Base-by-base conservation (phyloP, 2,113 vertebrate species). In the Pleuronectes platessa region DNA sequence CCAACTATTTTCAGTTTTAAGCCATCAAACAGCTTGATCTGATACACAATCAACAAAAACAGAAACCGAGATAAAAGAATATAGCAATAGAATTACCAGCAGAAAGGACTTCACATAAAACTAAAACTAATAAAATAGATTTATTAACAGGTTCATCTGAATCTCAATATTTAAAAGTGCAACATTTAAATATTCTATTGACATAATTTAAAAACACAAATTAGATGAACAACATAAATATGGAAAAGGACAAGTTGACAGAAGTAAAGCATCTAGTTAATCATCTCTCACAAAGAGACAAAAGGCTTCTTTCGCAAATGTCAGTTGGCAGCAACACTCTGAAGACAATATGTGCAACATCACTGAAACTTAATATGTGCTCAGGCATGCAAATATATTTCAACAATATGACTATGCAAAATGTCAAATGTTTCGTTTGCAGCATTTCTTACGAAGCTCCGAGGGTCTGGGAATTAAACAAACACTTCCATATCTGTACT, bases 81-180 rank as follows among this genome's bases (percentile, higher is more conserved):
- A n/a, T 15, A 53, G n/a, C 18, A 53, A 49, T 5, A 51, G 49
- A 53, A 53, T 53, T 17, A 49, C 5, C 47, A 54, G n/a, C 20
- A 21, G 53, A 21, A 54, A 54, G 53, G 54, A 21, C 11, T 24
- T 56, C 21, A 56, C 40, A 51, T 45, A 7, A 71, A 62, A 61
- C 42, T 40, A 73, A 51, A 78, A 51, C 77, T 81, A 78, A 70
- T 85, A 85, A 90, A 89, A 88, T 88, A 87, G 13, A 81, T 90
- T 84, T 88, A 88, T 87, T 87, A 26, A 72, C 42, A 77, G 51
- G 10, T 71, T 14, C 35, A 35, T 62, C 24, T 55, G 42, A 40
- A 74, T 76, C n/a, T 78, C 24, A 59, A 78, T 62, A 69, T 86
- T 81, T 74, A 72, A 86, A 81, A 76, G 74, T 86, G 79, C 3